Evolutionary conservation across 2,113 vertebrate genomes (phyloP).

Genomic region (Lampris incognitus): DNA sequence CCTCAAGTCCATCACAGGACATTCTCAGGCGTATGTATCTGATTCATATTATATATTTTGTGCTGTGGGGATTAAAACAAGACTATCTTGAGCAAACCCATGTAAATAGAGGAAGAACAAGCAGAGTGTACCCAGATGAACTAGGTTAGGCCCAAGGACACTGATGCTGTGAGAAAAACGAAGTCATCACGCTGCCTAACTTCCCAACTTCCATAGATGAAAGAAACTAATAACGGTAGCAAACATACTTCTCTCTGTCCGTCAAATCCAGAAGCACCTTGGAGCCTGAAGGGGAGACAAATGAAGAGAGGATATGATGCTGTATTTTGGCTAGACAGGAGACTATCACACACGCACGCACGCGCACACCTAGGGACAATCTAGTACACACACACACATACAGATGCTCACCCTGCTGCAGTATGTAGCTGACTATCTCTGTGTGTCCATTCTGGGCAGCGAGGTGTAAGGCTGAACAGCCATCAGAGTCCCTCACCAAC

Average conservation of each 20-base stretch:
- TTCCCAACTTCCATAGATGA: too few relatives aligned
- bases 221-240: background rate
- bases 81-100: too few relatives aligned
- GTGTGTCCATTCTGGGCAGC: conserved; percentile 89
- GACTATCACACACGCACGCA: background rate
- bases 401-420: conserved; percentile 88
- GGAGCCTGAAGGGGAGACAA: conserved; percentile 82
- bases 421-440: conserved; percentile 89
- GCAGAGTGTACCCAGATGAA: too few relatives aligned
- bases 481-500: conserved; percentile 89
- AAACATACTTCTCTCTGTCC: conserved; percentile 92
- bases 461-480: conserved; percentile 89
- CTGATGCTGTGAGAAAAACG: too few relatives aligned
- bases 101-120: too few relatives aligned
- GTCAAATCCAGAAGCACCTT: conserved; percentile 91
- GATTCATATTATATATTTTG: too few relatives aligned
- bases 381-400: background rate
- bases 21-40: too few relatives aligned
- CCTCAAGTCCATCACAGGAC: too few relatives aligned
- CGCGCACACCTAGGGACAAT: background rate
- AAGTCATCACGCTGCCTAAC: too few relatives aligned
- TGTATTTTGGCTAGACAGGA: background rate
- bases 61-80: too few relatives aligned
- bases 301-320: background rate
- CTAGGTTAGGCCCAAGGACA: too few relatives aligned